phyloP scores from a whole-genome alignment of 2,888 invertebrate genomes.

The Philonicus albiceps region DNA sequence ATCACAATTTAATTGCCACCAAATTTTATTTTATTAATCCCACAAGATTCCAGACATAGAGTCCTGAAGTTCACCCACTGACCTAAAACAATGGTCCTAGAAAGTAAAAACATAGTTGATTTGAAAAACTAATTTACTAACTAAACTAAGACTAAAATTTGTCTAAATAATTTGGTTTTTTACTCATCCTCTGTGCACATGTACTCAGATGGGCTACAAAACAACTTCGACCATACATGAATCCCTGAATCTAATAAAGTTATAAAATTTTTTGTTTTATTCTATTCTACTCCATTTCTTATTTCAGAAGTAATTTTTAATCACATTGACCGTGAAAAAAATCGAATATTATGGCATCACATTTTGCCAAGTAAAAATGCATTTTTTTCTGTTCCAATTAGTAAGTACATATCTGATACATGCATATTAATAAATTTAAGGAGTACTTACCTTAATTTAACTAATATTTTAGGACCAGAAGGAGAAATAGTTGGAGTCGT shows the following conservation, averaged over 20 bases:
- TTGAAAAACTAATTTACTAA: too few relatives aligned
- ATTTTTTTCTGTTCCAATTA: not conserved
- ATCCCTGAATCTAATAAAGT: not conserved
- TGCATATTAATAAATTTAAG: not conserved
- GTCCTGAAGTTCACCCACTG: too few relatives aligned
- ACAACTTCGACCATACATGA: too few relatives aligned
- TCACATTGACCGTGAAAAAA: not conserved
- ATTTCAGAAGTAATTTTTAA: not conserved
- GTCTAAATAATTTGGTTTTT: too few relatives aligned
- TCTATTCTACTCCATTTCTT: not conserved
- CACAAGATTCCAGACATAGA: too few relatives aligned
- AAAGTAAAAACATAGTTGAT: too few relatives aligned
- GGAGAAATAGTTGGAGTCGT: constrained; percentile 67
- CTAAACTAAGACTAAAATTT: too few relatives aligned
- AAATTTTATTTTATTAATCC: too few relatives aligned
- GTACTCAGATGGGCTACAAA: too few relatives aligned
- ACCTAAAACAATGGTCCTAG: too few relatives aligned
- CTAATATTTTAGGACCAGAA: not conserved
- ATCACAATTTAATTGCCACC: too few relatives aligned
- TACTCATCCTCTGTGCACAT: too few relatives aligned
- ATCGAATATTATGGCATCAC: not conserved
- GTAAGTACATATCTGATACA: not conserved
- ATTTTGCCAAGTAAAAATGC: not conserved
- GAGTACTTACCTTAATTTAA: not conserved
- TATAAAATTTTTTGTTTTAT: not conserved